Evolutionary conservation across 2,113 vertebrate species (phyloP).

Genomic region (Chionodraco myersi): DNA sequence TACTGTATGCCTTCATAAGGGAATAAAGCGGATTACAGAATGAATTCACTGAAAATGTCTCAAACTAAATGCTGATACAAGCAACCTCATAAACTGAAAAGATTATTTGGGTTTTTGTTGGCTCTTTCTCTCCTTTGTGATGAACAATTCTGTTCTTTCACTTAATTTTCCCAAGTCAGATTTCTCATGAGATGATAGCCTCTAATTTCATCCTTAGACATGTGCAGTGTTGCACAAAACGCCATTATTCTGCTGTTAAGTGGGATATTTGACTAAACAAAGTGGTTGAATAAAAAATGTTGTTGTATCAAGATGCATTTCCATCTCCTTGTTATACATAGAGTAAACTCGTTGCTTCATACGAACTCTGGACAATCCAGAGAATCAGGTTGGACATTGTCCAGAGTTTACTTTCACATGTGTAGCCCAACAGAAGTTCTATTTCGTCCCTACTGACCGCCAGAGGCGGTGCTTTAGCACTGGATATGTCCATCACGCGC

Average conservation of each 20-base stretch:
- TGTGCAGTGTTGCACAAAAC: neutral
- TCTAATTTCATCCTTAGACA: conserved; percentile 21
- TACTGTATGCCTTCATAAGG: too few species aligned
- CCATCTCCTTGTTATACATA: neutral
- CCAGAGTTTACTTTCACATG: too few species aligned
- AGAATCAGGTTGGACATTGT: too few species aligned
- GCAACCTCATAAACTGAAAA: neutral
- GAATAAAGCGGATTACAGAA: neutral
- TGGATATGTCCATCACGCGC: too few species aligned
- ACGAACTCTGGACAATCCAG: too few species aligned
- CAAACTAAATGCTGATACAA: neutral
- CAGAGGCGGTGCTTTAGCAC: too few species aligned
- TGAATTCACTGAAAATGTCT: neutral
- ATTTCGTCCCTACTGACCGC: too few species aligned
- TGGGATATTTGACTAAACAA: neutral
- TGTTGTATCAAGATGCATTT: neutral
- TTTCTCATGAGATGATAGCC: conserved; percentile 25
- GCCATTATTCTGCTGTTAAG: conserved; percentile 36
- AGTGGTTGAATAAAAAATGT: neutral
- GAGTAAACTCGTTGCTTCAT: too few species aligned
- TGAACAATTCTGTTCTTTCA: conserved; percentile 19
- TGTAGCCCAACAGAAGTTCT: too few species aligned
- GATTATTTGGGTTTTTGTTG: neutral
- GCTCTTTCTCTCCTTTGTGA: conserved; percentile 3
- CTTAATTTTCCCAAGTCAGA: conserved; percentile 25